A percentile compares a stretch with the other conserved stretches of the same genome.
Conservation (phyloP, 2,113 vertebrate genomes). For the Cochlearius cochlearius region DNA sequence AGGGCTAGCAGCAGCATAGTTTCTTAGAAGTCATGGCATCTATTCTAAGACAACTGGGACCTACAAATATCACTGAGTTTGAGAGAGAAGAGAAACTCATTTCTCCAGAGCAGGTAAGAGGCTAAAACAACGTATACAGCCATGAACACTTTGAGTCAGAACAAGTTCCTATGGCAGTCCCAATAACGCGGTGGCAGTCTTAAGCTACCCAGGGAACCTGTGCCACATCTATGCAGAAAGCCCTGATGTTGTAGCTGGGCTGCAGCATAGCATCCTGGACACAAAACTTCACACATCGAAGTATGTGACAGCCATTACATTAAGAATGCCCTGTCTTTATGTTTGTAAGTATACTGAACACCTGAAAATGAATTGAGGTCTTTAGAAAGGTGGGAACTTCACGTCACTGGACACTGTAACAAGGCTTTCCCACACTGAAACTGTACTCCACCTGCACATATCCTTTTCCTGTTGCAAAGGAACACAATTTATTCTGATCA, state of each 20-base stretch:
- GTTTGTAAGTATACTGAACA: neutral
- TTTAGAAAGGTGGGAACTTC: neutral
- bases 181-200: fast-evolving
- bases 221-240: neutral
- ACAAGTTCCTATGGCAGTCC: neutral
- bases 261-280: neutral
- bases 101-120: neutral
- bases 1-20: neutral
- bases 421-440: neutral
- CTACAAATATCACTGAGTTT: neutral
- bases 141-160: neutral
- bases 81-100: neutral
- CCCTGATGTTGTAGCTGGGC: neutral
- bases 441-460: neutral
- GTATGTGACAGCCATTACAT: neutral
- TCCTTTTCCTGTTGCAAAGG: neutral
- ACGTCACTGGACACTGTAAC: neutral
- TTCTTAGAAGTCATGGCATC: neutral
- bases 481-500: neutral
- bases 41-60: neutral
- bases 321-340: neutral
- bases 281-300: neutral
- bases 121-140: neutral
- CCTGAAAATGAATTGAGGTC: neutral
- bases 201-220: neutral